Conservation (phyloP, 2,888 invertebrate genomes). For the Hyposoter dolosus region DNA sequence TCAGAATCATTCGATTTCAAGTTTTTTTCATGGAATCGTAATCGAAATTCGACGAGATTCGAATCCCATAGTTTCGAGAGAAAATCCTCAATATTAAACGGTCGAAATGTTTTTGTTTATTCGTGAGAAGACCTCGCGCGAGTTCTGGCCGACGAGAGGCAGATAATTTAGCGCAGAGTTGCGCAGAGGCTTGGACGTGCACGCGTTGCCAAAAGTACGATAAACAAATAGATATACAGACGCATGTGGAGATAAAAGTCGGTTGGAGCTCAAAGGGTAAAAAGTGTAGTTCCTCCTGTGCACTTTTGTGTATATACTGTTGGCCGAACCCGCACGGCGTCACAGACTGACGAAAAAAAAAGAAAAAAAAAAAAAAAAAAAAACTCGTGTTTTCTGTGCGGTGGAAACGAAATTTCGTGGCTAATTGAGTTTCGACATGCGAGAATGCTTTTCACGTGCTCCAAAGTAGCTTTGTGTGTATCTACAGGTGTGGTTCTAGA, state of each 20-base stretch:
- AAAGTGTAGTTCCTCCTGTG: constrained; percentile 15
- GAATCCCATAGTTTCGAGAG: not conserved
- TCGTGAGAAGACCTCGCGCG: not conserved
- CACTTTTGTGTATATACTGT: constrained; percentile 28
- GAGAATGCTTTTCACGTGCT: constrained; percentile 73
- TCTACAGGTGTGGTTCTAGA: constrained; percentile 74
- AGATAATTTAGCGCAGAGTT: not conserved
- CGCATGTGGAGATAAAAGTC: not conserved
- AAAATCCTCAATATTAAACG: not conserved
- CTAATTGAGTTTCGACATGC: constrained; percentile 80
- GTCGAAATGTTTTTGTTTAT: not conserved
- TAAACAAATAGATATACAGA: constrained; percentile 11
- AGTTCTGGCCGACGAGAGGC: not conserved
- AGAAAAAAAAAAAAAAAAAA: not conserved
- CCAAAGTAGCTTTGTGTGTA: constrained; percentile 47
- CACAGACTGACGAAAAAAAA: constrained; percentile 44
- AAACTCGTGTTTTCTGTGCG: constrained; percentile 64
- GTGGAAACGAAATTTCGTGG: constrained; percentile 80
- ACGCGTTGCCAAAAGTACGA: not conserved
- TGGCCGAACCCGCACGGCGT: constrained; percentile 50
- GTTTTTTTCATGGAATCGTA: not conserved
- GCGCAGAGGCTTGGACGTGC: not conserved
- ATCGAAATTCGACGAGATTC: not conserved
- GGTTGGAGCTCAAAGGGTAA: constrained; percentile 27
- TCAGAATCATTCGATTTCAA: no score